phyloP scores from a whole-genome alignment of 2,113 vertebrate species.

The Cacatua alba region DNA sequence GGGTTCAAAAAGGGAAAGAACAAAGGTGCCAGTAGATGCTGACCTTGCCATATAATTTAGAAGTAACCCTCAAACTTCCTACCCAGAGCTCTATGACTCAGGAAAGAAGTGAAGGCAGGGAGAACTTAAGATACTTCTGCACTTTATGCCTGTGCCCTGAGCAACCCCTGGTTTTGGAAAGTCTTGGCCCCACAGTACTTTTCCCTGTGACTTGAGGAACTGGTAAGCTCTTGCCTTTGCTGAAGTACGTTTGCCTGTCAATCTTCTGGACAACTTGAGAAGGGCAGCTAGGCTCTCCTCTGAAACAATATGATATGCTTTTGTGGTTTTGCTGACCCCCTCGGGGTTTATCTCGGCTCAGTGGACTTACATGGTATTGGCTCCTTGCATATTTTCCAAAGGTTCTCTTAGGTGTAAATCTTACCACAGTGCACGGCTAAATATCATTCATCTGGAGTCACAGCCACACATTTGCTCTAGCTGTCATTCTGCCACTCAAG shows the following conservation, averaged over 20 bases:
- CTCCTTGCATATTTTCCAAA: constrained; percentile 11
- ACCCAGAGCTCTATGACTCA: neutral
- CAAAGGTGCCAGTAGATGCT: neutral
- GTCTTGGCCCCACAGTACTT: neutral
- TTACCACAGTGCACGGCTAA: neutral
- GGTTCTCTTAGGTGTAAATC: constrained; percentile 18
- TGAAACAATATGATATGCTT: neutral
- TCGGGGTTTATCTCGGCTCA: neutral
- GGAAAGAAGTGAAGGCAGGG: neutral
- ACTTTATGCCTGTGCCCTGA: neutral
- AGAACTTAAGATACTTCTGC: neutral
- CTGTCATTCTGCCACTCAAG: constrained; percentile 1
- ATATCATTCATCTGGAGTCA: neutral
- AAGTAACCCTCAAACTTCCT: neutral
- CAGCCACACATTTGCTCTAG: neutral
- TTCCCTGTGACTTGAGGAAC: neutral
- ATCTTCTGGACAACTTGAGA: neutral
- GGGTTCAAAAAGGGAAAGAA: neutral
- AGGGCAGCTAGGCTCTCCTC: neutral
- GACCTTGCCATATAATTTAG: neutral
- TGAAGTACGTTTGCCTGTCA: neutral
- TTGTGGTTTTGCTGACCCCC: neutral
- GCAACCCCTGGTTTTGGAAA: neutral
- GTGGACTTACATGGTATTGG: neutral
- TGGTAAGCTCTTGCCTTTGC: neutral